Evolutionary conservation across 2,113 vertebrate genomes (phyloP).

Genomic region (Neolamprologus longior): DNA sequence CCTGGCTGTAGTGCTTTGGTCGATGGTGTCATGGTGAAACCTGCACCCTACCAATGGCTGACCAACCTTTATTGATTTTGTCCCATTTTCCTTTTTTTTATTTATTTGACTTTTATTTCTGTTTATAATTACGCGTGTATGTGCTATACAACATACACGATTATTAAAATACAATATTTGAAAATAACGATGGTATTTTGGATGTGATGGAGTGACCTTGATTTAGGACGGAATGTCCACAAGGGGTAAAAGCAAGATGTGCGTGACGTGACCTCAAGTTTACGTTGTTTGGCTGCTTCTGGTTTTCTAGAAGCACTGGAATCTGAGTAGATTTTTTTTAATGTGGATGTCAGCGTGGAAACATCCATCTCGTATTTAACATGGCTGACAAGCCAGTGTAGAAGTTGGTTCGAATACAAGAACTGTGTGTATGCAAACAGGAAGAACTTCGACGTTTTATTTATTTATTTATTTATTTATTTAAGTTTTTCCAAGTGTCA

Average conservation of each 20-base stretch:
- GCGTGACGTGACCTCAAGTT: not conserved
- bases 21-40: not conserved
- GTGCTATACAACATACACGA: not conserved
- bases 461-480: not conserved
- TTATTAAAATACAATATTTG: not conserved
- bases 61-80: slow-evolving; percentile 11
- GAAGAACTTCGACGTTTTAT: not conserved
- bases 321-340: not conserved
- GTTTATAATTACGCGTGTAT: not conserved
- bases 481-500: not conserved
- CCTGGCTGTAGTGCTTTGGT: not conserved
- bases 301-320: not conserved
- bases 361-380: not conserved
- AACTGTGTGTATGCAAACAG: not conserved
- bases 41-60: not conserved
- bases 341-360: not conserved
- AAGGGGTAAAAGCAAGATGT: not conserved
- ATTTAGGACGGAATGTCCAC: not conserved
- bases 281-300: not conserved
- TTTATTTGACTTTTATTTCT: not conserved
- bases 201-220: not conserved
- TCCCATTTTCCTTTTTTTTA: not conserved
- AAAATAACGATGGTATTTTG: not conserved
- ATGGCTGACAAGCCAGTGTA: not conserved
- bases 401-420: not conserved